A percentile compares a stretch with the other conserved stretches of the same genome.
These are phyloP conservation scores for Galemys pyrenaicus DNA, from an alignment of 2,113 vertebrate genomes.

Conservation along the genomic window DNA sequence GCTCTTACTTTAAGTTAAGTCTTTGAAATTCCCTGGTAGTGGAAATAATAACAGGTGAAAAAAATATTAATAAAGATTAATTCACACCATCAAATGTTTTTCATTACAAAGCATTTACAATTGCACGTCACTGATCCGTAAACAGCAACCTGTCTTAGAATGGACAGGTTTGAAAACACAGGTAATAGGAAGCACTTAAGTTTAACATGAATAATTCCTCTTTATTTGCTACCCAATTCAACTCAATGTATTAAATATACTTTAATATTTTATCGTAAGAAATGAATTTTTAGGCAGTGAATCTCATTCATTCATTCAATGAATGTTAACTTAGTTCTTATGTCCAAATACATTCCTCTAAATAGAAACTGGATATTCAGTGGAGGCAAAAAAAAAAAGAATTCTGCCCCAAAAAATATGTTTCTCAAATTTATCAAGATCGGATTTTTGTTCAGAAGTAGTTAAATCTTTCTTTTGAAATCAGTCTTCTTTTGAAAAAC, in stretches of 20 bases:
- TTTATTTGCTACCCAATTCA: background rate
- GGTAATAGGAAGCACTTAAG: background rate
- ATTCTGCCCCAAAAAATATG: background rate
- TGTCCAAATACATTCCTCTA: background rate
- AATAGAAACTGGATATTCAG: background rate
- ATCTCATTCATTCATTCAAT: background rate
- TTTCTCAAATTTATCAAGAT: background rate
- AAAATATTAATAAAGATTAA: background rate
- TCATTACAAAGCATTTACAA: background rate
- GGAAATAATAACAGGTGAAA: background rate
- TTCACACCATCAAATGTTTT: background rate
- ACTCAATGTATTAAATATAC: background rate
- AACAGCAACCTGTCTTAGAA: background rate
- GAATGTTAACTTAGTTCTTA: background rate
- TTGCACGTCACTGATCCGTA: background rate
- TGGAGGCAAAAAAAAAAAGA: background rate
- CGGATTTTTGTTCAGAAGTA: background rate
- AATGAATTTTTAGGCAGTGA: background rate
- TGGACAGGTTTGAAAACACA: background rate
- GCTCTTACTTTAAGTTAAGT: background rate
- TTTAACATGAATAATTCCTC: background rate
- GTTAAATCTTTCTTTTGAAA: conserved; percentile 19
- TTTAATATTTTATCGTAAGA: background rate
- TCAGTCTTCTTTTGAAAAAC: conserved; percentile 7
- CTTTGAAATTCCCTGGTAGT: background rate